Evolutionary conservation across 2,113 vertebrate genomes (phyloP), one percentile per base, ranked within the genome.

Genomic region (Calidris pugnax): DNA sequence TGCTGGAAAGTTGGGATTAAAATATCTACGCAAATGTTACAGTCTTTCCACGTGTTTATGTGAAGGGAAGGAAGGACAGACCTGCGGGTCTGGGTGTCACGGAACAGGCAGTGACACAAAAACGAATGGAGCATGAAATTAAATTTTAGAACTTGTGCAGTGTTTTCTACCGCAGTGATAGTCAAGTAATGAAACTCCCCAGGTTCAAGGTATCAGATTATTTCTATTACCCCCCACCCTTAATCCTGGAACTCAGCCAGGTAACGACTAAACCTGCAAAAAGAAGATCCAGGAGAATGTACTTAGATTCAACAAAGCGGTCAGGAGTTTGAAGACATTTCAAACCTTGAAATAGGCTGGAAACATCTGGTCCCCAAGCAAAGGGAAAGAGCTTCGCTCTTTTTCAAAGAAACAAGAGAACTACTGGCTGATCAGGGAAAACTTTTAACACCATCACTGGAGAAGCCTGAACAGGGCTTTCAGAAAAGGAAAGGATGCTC

Each of bases 111-210:
- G 20, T 41, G 53, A 67, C 94, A 82, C 90, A 78, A 96, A 97
- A 96, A 95, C 18, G 6, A 91, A 96, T 95, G 94, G 92, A 73
- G 67, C 96, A 92, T 91, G 76, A 94, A 97, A 96, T 95, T 87
- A 95, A 89, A 90, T 91, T 95, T 95, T 89, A 91, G 89, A 87
- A 89, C 39, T 93, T 87, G 59, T 85, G 30, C 68, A 78, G 37
- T 57, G 90, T 56, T 93, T 90, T 68, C 56, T 90, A 43, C 83
- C 4, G 3, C 35, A 72, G 14, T 79, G 63, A 95, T 91, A 87
- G 81, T 50, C 89, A 87, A 74, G 74, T 93, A 95, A 93, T 89
- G 77, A 92, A 95, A 94, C 59, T 95, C 66, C n/a, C 45, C 14
- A 83, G 59, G 86, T 85, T 94, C 74, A 87, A 85, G 50, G 88